phyloP scores from a whole-genome alignment of 2,113 vertebrate species.

The Hystrix cristata region DNA sequence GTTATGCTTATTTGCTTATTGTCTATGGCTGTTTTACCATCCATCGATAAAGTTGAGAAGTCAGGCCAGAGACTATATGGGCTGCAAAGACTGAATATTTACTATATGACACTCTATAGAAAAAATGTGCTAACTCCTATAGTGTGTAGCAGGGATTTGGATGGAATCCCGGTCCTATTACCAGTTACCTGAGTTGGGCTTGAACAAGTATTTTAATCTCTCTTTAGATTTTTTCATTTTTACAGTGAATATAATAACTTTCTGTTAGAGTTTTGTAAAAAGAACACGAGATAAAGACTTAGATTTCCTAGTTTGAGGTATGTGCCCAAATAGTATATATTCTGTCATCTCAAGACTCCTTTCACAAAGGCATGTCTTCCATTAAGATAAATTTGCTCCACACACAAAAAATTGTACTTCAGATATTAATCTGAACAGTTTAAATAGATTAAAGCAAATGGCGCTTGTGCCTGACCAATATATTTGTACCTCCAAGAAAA shows the following conservation, averaged over 20 bases:
- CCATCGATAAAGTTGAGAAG: not conserved
- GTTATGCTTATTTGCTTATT: not conserved
- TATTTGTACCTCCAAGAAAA: not conserved
- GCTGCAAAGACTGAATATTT: not conserved
- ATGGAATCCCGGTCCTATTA: not conserved
- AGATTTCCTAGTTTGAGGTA: not conserved
- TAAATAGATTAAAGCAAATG: not conserved
- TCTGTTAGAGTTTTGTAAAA: not conserved
- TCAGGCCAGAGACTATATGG: not conserved
- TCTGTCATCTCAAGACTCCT: not conserved
- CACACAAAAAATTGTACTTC: not conserved
- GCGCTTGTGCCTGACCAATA: not conserved
- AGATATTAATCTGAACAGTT: not conserved
- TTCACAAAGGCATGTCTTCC: not conserved
- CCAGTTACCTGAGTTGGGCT: not conserved
- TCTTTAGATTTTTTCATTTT: not conserved
- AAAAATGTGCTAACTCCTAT: not conserved
- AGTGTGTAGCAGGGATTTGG: not conserved
- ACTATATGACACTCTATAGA: not conserved
- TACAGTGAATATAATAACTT: slow-evolving; percentile 4
- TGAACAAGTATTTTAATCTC: not conserved
- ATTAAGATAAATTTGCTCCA: not conserved
- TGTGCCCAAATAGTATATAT: not conserved
- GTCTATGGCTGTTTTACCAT: not conserved
- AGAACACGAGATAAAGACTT: not conserved